Base-by-base conservation (phyloP, 2,113 vertebrate species). In the Gavia stellata region DNA sequence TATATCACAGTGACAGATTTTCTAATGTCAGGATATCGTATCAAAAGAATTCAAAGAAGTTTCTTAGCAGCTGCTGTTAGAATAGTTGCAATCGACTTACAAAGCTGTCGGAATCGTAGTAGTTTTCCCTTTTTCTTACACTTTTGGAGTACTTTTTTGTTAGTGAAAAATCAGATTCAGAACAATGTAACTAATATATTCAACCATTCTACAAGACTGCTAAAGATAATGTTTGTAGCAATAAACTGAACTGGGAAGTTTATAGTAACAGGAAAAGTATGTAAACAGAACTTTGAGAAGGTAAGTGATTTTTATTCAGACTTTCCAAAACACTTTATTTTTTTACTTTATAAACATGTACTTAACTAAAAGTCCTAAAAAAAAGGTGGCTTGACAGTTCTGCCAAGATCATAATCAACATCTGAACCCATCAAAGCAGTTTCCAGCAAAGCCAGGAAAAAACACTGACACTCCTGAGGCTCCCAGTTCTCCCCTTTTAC, bases 1-100 rank as follows among this genome's bases (percentile, higher is more conserved):
- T 92, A 81, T 74, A 86, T 94, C 94, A 62, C 29, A 61, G 14
- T 78, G 96, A 94, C 95, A 93, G 85, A 94, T 93, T 92, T 94
- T 81, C 84, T 91, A 81, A 71, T 23, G 34, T 94, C 91, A 81
- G 95, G 96, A 94, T 91, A 88, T 17, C 3, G 10, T 84, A 90
- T 89, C 44, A 85, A 92, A 97, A 94, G 66, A 58, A 79, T 92
- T 90, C 87, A 92, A 93, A 93, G 86, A 45, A 53, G 81, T 78
- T 89, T 95, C 90, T 90, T 78, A 47, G 79, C 77, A 78, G 94
- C 77, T 81, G 42, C 81, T 89, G 79, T 89, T 90, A 93, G 86
- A 96, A 82, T 40, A 92, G 65, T 90, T 91, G 74, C 68, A 78
- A 90, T 16, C 81, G 67, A 53, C 87, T 94, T 92, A 83, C 70